phyloP scores from a whole-genome alignment of 2,797 vertebrate genomes.

The Decapterus maruadsi region DNA sequence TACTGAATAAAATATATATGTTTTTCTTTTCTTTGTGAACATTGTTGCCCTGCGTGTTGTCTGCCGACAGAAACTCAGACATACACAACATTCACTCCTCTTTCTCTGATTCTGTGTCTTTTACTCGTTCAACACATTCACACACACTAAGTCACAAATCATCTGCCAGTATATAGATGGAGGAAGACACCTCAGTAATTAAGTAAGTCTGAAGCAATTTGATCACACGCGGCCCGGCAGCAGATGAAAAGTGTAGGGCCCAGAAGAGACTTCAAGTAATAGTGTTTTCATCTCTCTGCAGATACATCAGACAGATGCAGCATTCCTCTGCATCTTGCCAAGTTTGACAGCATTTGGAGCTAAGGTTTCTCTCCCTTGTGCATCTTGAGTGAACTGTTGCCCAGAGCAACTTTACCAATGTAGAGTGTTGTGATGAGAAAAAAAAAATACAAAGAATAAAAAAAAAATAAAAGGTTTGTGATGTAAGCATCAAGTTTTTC shows the following conservation, averaged over 20 bases:
- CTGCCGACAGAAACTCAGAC: conserved; percentile 13
- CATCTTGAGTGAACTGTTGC: conserved; percentile 80
- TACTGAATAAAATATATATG: conserved; percentile 54
- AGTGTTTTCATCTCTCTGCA: conserved; percentile 87
- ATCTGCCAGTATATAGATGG: conserved; percentile 53
- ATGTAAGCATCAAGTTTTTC: conserved; percentile 69
- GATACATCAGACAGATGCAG: conserved; percentile 87
- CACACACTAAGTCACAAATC: conserved; percentile 42
- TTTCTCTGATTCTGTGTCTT: conserved; percentile 23
- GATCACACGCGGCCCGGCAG: conserved; percentile 54
- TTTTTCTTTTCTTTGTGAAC: conserved; percentile 51
- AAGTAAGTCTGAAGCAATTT: conserved; percentile 54
- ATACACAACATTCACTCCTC: conserved; percentile 10
- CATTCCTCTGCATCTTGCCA: conserved; percentile 85
- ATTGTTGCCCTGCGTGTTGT: conserved; percentile 54
- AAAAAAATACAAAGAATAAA: conserved; percentile 3
- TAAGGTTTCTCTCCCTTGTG: conserved; percentile 79
- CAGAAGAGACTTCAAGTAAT: conserved; percentile 74
- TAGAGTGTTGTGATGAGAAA: conserved; percentile 77
- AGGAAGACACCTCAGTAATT: conserved; percentile 59
- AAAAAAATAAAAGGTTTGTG: conserved; percentile 61
- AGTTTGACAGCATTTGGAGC: conserved; percentile 83
- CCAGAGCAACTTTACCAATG: conserved; percentile 69
- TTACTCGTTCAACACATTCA: conserved; percentile 12
- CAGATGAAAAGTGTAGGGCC: conserved; percentile 39